These are phyloP conservation scores for Aurelia aurita complex sp. Pacific DNA, from an alignment of 30 jellyfish, hydroid and myxozoan genomes.

Conservation along the genomic window DNA sequence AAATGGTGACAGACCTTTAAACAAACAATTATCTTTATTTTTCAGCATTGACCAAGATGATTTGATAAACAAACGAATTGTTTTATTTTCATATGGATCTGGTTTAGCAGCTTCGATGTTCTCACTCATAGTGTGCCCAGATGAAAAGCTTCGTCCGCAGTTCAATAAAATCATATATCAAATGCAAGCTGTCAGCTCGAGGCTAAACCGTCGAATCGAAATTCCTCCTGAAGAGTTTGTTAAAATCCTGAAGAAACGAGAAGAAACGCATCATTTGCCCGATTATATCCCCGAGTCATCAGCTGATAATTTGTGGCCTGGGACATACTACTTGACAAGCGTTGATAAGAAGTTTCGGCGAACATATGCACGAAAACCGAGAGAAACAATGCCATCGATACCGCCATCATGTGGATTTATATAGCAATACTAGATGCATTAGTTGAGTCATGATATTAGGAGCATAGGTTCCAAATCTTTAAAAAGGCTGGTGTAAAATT, in stretches of 20 bases:
- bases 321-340: slow-evolving; percentile 74
- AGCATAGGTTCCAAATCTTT: no score
- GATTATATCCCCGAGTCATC: slow-evolving; percentile 57
- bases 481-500: no score
- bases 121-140: slow-evolving; percentile 83
- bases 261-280: slow-evolving; percentile 77
- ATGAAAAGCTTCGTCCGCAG: slow-evolving; percentile 29
- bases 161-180: slow-evolving; percentile 53
- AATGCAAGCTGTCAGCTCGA: slow-evolving; percentile 47
- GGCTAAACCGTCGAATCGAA: slow-evolving; percentile 55
- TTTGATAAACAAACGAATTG: slow-evolving; percentile 82
- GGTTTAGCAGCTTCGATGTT: slow-evolving; percentile 99
- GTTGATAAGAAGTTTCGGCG: slow-evolving; percentile 90
- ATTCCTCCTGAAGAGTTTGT: slow-evolving; percentile 78
- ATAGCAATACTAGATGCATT: background rate
- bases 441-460: no score
- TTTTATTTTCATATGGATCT: slow-evolving; percentile 97
- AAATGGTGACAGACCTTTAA: no score
- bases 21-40: slow-evolving; percentile 3
- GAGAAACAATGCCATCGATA: background rate
- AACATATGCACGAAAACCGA: slow-evolving; percentile 70
- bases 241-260: slow-evolving; percentile 73
- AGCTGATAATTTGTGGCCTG: slow-evolving; percentile 75
- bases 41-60: slow-evolving; percentile 48
- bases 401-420: slow-evolving; percentile 39